Percentiles rank a stretch among this genome's conserved stretches.
These are phyloP conservation scores for Marcusenius ussheri DNA, from an alignment of 2,113 vertebrate genomes.

Conservation along the genomic window DNA sequence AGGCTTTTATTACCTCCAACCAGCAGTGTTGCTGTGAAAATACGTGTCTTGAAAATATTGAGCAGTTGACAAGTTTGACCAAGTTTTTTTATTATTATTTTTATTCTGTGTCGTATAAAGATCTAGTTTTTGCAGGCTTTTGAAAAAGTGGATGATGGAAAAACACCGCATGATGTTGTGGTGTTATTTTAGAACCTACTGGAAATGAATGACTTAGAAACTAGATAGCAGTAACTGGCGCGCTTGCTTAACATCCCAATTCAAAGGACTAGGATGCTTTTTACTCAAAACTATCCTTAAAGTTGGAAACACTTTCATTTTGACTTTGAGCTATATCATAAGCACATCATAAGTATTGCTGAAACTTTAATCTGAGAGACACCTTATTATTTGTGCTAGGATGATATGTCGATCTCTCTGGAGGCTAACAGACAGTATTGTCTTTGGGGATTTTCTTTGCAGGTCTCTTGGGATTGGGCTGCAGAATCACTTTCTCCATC, in stretches of 20 bases:
- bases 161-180: neutral
- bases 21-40: conserved; percentile 50
- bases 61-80: conserved; percentile 33
- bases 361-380: neutral
- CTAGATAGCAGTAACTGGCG: neutral
- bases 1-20: conserved; percentile 48
- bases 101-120: neutral
- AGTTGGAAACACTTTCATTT: conserved; percentile 21
- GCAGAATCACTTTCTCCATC: neutral
- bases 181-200: neutral
- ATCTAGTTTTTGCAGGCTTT: neutral
- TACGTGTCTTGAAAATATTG: conserved; percentile 20
- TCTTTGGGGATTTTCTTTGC: neutral
- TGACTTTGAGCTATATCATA: conserved; percentile 15
- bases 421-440: neutral
- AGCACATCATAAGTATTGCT: neutral
- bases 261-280: neutral
- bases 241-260: neutral
- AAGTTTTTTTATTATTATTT: neutral
- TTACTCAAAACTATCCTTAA: neutral
- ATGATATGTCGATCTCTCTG: neutral
- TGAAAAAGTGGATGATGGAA: neutral
- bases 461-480: neutral
- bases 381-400: neutral
- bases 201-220: conserved; percentile 9